These are phyloP conservation scores for Aleiodes sp. DNA, from an alignment of 1,140 invertebrate genomes.

Conservation along the genomic window DNA sequence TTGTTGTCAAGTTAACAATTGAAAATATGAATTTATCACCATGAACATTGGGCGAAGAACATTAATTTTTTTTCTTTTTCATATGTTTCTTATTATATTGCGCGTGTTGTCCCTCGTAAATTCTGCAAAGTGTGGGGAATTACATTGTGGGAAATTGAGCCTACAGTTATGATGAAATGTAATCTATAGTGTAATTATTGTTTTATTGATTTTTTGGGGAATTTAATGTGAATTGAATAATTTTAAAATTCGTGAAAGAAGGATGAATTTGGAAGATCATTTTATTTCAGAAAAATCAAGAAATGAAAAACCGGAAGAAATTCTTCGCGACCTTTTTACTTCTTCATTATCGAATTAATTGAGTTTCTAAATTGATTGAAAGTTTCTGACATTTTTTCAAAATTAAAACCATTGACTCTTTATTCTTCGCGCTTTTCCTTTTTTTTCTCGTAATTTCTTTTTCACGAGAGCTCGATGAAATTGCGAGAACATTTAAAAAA, in stretches of 20 bases:
- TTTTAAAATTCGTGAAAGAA: not conserved
- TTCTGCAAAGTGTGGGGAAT: slow-evolving; percentile 37
- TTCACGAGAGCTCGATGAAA: too few species aligned
- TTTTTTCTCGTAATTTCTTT: too few species aligned
- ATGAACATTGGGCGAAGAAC: slow-evolving; percentile 36
- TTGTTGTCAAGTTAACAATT: slow-evolving; percentile 45
- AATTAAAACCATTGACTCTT: too few species aligned
- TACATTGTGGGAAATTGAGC: not conserved
- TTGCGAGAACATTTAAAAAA: not conserved
- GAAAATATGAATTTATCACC: slow-evolving; percentile 59
- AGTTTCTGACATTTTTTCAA: too few species aligned
- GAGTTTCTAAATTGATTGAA: too few species aligned
- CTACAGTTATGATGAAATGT: slow-evolving; percentile 28
- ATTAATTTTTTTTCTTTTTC: slow-evolving; percentile 33
- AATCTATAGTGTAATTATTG: slow-evolving; percentile 22
- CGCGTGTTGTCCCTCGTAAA: slow-evolving; percentile 57
- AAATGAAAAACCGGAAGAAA: too few species aligned
- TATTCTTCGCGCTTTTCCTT: too few species aligned
- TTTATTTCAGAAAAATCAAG: too few species aligned
- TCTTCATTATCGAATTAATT: too few species aligned
- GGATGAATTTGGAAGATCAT: slow-evolving; percentile 11
- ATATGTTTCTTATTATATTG: slow-evolving; percentile 41
- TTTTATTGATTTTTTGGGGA: not conserved
- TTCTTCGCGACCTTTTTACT: too few species aligned
- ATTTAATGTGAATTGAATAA: not conserved